phyloP scores from a whole-genome alignment of 2,113 vertebrate genomes.

The Gasterosteus aculeatus region DNA sequence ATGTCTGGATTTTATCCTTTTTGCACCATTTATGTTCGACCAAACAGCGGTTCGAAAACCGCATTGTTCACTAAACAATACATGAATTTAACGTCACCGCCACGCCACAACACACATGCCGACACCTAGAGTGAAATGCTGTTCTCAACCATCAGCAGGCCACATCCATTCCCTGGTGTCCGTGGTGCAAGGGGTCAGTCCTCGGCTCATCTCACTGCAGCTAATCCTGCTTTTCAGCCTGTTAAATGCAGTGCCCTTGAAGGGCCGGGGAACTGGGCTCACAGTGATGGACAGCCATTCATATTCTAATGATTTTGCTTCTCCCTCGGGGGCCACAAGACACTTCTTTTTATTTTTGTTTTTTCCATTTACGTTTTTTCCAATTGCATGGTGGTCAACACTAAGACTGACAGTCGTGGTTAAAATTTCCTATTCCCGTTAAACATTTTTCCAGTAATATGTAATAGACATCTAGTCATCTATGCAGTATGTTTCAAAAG shows the following conservation, averaged over 20 bases:
- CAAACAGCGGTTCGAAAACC: background rate
- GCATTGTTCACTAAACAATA: background rate
- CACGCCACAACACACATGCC: background rate
- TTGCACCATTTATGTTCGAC: background rate
- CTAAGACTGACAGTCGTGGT: conserved; percentile 5
- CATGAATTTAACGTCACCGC: background rate
- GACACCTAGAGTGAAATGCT: background rate
- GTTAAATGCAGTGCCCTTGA: conserved; percentile 60
- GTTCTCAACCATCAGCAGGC: background rate
- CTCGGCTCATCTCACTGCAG: conserved; percentile 21
- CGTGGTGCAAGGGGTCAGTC: conserved; percentile 41
- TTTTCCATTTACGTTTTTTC: background rate
- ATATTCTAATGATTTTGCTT: conserved; percentile 65
- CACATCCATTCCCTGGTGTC: background rate
- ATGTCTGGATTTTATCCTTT: background rate
- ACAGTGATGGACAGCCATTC: conserved; percentile 59
- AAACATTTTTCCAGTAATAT: background rate
- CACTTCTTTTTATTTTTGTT: conserved; percentile 1
- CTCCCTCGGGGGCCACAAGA: conserved; percentile 9
- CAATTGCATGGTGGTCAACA: conserved; percentile 43
- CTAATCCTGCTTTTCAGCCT: conserved; percentile 71
- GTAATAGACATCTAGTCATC: conserved; percentile 4
- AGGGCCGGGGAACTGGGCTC: conserved; percentile 35
- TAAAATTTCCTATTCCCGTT: background rate
- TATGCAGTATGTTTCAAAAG: background rate